Conservation (phyloP, 2,888 invertebrate genomes). For the Leptopilina drosophilae region DNA sequence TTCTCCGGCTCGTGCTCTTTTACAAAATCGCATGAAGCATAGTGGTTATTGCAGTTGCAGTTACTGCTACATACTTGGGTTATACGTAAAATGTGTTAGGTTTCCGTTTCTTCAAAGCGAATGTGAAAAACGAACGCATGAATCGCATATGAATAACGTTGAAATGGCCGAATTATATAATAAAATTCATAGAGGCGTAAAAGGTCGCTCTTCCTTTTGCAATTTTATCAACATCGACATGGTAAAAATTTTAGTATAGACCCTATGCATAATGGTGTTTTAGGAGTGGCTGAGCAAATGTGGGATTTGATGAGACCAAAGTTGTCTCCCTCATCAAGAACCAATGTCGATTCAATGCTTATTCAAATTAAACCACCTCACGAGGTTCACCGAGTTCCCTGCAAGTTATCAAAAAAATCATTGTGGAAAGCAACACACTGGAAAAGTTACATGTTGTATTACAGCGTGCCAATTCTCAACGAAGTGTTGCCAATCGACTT, state of each 20-base stretch:
- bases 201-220: neutral
- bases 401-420: neutral
- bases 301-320: slow-evolving; percentile 5
- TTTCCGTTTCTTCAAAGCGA: slow-evolving; percentile 9
- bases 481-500: slow-evolving; percentile 19
- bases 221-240: neutral
- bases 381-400: slow-evolving; percentile 39
- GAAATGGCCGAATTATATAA: neutral
- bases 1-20: neutral
- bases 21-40: neutral
- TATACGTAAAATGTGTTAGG: neutral
- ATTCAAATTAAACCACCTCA: slow-evolving; percentile 37
- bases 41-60: slow-evolving; percentile 8
- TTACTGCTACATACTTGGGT: slow-evolving; percentile 6
- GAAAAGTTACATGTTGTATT: slow-evolving; percentile 43
- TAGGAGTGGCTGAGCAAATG: neutral
- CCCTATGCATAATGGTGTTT: neutral
- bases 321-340: slow-evolving; percentile 4
- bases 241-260: neutral
- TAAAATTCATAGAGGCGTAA: neutral
- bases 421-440: slow-evolving; percentile 47
- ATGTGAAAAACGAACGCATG: neutral
- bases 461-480: slow-evolving; percentile 27
- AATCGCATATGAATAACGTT: slow-evolving; percentile 3
- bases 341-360: slow-evolving; percentile 31